These are phyloP conservation scores for Lophochroa leadbeateri DNA, from an alignment of 2,113 vertebrate species.

Conservation along the genomic window DNA sequence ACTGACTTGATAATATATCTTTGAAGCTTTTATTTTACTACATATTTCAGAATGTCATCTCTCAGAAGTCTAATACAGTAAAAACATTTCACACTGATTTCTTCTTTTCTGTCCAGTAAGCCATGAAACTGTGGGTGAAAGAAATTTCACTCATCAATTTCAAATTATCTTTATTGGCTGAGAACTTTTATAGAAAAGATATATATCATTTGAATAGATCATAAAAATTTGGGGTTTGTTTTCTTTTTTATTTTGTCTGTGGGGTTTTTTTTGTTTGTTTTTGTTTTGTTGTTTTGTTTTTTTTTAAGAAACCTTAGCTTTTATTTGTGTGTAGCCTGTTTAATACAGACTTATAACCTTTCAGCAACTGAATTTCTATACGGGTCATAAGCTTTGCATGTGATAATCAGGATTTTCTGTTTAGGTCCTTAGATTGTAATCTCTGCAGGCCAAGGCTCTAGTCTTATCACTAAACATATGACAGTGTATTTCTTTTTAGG, in stretches of 20 bases:
- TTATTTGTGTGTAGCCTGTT: background rate
- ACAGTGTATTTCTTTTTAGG: background rate
- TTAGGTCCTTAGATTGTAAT: background rate
- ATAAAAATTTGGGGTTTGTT: background rate
- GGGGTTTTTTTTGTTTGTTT: background rate
- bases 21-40: background rate
- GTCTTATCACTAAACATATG: background rate
- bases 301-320: background rate
- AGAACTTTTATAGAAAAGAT: background rate
- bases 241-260: too few relatives aligned
- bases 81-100: background rate
- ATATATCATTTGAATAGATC: background rate
- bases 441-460: background rate
- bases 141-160: background rate
- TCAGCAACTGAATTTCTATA: background rate
- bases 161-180: background rate
- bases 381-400: background rate
- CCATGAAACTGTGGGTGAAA: background rate
- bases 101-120: background rate
- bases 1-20: background rate
- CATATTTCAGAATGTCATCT: background rate
- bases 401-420: background rate
- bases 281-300: background rate
- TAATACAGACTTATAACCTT: background rate
- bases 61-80: background rate